These are phyloP conservation scores for Anabacerthia variegaticeps DNA, from an alignment of 2,797 vertebrate genomes.

Conservation along the genomic window DNA sequence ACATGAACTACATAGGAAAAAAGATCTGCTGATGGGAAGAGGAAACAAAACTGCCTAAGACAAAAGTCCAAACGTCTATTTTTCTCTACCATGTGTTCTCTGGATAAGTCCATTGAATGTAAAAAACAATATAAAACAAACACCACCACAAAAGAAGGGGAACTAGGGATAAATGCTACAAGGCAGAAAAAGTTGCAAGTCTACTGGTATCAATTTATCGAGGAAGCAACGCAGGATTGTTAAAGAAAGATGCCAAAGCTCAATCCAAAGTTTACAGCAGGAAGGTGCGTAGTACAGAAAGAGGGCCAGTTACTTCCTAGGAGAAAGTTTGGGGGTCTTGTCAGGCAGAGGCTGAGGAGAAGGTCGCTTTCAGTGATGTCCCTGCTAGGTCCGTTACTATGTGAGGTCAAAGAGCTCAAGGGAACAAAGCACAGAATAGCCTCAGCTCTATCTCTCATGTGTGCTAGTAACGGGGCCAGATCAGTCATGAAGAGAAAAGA, in stretches of 20 bases:
- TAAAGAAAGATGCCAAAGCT: slow-evolving; percentile 26
- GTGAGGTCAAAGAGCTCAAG: not conserved
- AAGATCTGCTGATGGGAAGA: not conserved
- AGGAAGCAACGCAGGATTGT: not conserved
- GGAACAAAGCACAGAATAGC: not conserved
- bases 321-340: not conserved
- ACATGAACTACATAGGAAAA: slow-evolving; percentile 8
- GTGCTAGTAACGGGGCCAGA: not conserved
- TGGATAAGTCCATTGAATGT: not conserved
- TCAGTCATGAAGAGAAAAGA: slow-evolving; percentile 19
- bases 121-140: not conserved
- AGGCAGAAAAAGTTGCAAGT: not conserved
- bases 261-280: not conserved
- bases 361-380: not conserved
- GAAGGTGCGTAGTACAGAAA: not conserved
- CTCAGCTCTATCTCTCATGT: not conserved
- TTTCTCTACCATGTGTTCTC: not conserved
- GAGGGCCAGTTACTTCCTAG: not conserved
- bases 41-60: not conserved
- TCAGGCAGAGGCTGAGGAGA: not conserved
- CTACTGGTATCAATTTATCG: not conserved
- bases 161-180: not conserved
- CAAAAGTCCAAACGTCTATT: not conserved
- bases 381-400: not conserved
- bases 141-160: not conserved